A percentile compares a stretch with the other conserved stretches of the same genome.
Conservation (phyloP, 2,113 vertebrate species). For the Pitta sordida region DNA sequence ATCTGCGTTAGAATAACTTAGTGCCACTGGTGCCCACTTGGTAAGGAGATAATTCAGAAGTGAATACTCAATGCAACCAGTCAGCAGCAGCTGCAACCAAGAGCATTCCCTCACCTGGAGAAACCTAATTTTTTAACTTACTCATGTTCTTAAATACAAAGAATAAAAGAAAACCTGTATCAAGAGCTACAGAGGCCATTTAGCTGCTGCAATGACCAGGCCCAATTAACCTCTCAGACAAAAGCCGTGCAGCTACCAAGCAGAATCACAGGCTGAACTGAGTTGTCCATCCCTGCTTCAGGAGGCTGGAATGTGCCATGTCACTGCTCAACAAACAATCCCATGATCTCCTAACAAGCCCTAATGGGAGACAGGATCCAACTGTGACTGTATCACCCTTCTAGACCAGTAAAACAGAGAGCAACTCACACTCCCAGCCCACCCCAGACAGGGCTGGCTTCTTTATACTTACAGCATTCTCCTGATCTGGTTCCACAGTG, state of each 20-base stretch:
- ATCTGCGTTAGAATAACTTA: neutral
- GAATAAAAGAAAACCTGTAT: neutral
- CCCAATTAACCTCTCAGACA: neutral
- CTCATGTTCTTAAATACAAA: neutral
- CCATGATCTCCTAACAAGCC: neutral
- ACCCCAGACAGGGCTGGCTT: neutral
- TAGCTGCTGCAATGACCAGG: neutral
- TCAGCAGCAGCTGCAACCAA: neutral
- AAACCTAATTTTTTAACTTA: neutral
- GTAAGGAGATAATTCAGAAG: neutral
- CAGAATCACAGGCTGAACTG: neutral
- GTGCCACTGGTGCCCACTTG: neutral
- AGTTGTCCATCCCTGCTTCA: neutral
- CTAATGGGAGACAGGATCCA: neutral
- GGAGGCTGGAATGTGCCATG: neutral
- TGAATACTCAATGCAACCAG: neutral
- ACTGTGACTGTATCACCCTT: neutral
- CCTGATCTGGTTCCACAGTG: constrained; percentile 76
- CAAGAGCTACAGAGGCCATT: neutral
- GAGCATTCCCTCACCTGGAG: neutral
- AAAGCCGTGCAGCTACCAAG: neutral
- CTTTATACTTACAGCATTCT: constrained; percentile 73
- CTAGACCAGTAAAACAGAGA: neutral
- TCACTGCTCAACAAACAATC: neutral
- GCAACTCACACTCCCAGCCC: rapidly evolving